Percentiles rank a stretch among this genome's conserved stretches.
Evolutionary conservation across 2,113 vertebrate species (phyloP).

Genomic region (Cololabis saira): DNA sequence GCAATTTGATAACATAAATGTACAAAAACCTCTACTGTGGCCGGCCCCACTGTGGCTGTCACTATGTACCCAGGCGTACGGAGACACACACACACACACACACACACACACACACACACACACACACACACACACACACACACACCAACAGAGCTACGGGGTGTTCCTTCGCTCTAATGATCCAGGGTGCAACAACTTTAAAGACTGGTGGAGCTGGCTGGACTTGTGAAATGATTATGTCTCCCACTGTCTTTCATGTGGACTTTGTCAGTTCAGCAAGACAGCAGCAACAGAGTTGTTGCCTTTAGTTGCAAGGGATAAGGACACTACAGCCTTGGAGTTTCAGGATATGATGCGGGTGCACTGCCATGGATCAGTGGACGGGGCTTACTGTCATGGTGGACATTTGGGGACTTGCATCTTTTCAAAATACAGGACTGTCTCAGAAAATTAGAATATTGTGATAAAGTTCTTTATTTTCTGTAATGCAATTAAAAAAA

Average conservation of each 20-base stretch:
- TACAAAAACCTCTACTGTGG: constrained; percentile 29
- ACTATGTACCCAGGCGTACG: constrained; percentile 7
- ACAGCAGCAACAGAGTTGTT: constrained; percentile 53
- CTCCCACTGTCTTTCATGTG: constrained; percentile 63
- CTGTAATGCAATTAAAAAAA: too few relatives aligned
- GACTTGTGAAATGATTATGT: constrained; percentile 65
- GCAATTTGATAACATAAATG: constrained; percentile 40
- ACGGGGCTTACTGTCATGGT: constrained; percentile 58
- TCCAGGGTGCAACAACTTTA: constrained; percentile 56
- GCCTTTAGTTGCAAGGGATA: constrained; percentile 55
- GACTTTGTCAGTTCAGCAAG: constrained; percentile 62
- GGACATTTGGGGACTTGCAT: constrained; percentile 58
- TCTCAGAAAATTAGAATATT: too few relatives aligned
- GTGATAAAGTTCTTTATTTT: too few relatives aligned
- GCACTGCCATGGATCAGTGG: constrained; percentile 41
- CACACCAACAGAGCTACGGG: constrained; percentile 16
- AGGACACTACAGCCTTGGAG: constrained; percentile 41
- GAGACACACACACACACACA: constrained; percentile 9
- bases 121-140: background rate
- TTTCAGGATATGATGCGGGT: constrained; percentile 52
- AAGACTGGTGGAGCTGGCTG: constrained; percentile 47
- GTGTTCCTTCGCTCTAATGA: constrained; percentile 60
- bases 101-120: too few relatives aligned
- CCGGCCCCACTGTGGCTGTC: constrained; percentile 9
- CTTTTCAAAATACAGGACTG: constrained; percentile 57